Percentiles rank a stretch among this genome's conserved stretches.
These are phyloP conservation scores for Bradypodion ventrale DNA, from an alignment of 2,797 vertebrate genomes.

Conservation along the genomic window DNA sequence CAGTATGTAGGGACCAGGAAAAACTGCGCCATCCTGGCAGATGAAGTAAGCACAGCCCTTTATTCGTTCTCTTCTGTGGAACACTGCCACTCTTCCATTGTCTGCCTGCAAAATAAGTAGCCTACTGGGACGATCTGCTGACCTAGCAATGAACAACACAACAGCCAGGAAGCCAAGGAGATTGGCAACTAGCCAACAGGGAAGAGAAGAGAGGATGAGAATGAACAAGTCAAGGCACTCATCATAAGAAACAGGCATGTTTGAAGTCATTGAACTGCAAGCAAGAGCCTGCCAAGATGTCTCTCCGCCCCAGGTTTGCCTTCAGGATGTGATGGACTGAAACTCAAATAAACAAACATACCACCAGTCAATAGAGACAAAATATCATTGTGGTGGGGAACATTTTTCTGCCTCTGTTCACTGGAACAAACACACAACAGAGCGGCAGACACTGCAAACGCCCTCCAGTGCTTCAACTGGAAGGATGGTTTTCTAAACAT, in stretches of 20 bases:
- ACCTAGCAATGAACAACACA: not conserved
- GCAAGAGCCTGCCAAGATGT: constrained; percentile 1
- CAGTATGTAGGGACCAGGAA: not conserved
- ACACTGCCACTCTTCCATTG: constrained; percentile 1
- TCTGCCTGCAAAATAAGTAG: not conserved
- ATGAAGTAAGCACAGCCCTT: constrained; percentile 9
- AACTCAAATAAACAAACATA: not conserved
- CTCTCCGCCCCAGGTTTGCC: not conserved
- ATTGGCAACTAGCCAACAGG: constrained; percentile 29
- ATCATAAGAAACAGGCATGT: not conserved
- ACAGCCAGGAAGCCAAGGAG: constrained; percentile 8
- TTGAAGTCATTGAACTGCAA: not conserved
- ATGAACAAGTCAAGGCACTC: not conserved
- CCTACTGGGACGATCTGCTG: constrained; percentile 4
- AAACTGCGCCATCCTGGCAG: not conserved
- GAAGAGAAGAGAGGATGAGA: not conserved
- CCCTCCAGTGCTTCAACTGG: not conserved
- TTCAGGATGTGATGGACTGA: constrained; percentile 7
- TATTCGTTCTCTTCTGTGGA: not conserved
- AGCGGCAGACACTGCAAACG: not conserved
- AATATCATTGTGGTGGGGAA: not conserved
- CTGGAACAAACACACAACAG: not conserved
- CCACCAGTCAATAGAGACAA: not conserved
- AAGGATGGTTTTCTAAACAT: not conserved
- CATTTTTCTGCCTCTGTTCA: not conserved